phyloP scores from a whole-genome alignment of 2,113 vertebrate species.

The Apeltes quadracus region DNA sequence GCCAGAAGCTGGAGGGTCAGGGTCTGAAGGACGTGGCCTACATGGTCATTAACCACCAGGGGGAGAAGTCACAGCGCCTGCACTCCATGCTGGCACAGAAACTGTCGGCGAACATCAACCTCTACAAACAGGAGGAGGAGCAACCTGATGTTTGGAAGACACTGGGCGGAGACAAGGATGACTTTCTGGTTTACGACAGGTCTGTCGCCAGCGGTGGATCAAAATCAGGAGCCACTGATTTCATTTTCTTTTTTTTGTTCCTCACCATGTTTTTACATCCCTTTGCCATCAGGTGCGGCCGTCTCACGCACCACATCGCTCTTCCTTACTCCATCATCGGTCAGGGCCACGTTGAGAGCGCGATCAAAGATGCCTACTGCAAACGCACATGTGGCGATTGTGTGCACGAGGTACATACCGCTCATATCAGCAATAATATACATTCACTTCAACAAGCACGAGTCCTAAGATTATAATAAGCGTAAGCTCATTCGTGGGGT shows the following conservation, averaged over 20 bases:
- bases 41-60: constrained; percentile 90
- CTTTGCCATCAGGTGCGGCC: constrained; percentile 86
- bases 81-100: constrained; percentile 78
- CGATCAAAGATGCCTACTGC: constrained; percentile 89
- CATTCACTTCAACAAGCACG: background rate
- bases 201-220: constrained; percentile 52
- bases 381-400: constrained; percentile 87
- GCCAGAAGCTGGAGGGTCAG: constrained; percentile 83
- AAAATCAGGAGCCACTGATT: background rate
- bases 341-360: constrained; percentile 84
- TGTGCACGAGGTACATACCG: constrained; percentile 78
- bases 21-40: constrained; percentile 86
- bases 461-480: background rate
- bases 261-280: background rate
- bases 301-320: constrained; percentile 87
- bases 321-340: constrained; percentile 88
- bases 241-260: background rate
- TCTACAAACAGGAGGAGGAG: constrained; percentile 86
- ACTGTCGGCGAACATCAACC: constrained; percentile 83
- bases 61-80: constrained; percentile 73
- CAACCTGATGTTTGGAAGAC: constrained; percentile 88
- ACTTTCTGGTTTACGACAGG: constrained; percentile 96
- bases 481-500: background rate
- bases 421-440: background rate
- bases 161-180: constrained; percentile 88